Evolutionary conservation across 2,888 invertebrate species (phyloP).

Genomic region (Tuberolachnus salignus): DNA sequence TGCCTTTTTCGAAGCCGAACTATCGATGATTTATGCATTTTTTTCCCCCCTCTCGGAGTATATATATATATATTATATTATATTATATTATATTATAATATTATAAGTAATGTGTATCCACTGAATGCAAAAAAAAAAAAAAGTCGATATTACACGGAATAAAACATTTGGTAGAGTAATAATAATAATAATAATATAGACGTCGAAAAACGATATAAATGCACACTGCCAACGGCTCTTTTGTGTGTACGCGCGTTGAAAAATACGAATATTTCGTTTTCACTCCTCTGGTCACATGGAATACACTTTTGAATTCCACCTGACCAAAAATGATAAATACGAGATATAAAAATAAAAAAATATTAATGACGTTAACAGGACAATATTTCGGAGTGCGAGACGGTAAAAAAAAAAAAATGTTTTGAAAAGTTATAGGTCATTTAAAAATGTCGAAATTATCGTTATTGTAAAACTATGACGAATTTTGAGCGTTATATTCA

Average conservation of each 20-base stretch:
- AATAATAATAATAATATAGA: neutral
- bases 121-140: neutral
- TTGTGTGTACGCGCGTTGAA: constrained; percentile 30
- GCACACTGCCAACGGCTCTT: neutral
- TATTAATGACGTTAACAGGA: too few species aligned
- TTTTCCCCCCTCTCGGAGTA: neutral
- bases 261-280: constrained; percentile 25
- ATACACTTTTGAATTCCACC: neutral
- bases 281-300: neutral
- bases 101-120: neutral
- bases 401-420: too few species aligned
- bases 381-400: too few species aligned
- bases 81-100: neutral
- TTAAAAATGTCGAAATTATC: too few species aligned
- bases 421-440: too few species aligned
- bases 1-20: constrained; percentile 22
- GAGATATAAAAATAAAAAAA: too few species aligned
- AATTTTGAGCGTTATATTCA: too few species aligned
- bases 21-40: constrained; percentile 35
- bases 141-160: constrained; percentile 38
- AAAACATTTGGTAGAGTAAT: constrained; percentile 7
- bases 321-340: too few species aligned
- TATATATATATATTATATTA: neutral
- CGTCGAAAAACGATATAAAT: neutral
- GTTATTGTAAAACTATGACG: too few species aligned